These are phyloP conservation scores for Amblyornis subalaris DNA, from an alignment of 2,113 vertebrate species.

Conservation along the genomic window DNA sequence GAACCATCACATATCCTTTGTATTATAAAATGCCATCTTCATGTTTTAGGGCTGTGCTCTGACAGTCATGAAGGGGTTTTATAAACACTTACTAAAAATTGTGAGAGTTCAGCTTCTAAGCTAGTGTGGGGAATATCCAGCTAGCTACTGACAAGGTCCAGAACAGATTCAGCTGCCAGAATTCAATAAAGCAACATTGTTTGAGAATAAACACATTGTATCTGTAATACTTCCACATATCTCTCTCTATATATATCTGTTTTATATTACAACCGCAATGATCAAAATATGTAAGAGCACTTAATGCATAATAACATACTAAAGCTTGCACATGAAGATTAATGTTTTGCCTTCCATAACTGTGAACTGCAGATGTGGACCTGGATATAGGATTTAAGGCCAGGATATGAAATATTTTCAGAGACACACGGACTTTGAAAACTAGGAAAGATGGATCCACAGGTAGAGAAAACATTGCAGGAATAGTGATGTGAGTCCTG, in stretches of 20 bases:
- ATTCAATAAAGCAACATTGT: background rate
- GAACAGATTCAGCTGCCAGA: background rate
- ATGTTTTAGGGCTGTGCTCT: background rate
- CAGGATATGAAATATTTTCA: background rate
- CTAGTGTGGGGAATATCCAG: background rate
- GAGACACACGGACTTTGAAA: background rate
- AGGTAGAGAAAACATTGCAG: background rate
- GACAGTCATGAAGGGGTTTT: background rate
- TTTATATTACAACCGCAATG: background rate
- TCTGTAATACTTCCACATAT: background rate
- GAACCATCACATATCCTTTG: background rate
- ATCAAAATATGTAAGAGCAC: background rate
- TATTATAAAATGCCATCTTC: background rate
- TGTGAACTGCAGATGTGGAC: background rate
- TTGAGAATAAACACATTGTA: background rate
- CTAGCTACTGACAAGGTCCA: background rate
- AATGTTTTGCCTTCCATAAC: background rate
- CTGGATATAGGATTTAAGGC: background rate
- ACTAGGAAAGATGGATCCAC: background rate
- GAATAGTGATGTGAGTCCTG: background rate
- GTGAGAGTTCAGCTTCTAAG: background rate
- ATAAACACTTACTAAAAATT: background rate
- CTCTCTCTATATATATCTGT: background rate
- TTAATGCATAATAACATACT: background rate
- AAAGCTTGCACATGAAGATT: background rate